Evolutionary conservation across 2,113 vertebrate genomes (phyloP).

Genomic region (Macquaria australasica): DNA sequence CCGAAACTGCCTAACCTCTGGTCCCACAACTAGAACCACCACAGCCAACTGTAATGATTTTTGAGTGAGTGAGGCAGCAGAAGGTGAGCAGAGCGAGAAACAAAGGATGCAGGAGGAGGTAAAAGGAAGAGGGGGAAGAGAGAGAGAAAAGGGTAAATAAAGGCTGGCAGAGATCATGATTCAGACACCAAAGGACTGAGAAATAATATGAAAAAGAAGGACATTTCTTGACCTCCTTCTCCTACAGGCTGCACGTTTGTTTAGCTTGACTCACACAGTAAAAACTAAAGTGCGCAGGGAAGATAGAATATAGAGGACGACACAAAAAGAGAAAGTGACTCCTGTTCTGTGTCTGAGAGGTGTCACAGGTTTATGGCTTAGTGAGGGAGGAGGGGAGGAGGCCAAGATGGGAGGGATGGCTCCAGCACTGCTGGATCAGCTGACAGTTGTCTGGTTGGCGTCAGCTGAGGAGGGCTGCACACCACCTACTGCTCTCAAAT

Average conservation of each 20-base stretch:
- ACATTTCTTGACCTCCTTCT: not conserved
- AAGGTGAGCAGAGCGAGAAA: not conserved
- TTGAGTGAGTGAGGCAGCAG: slow-evolving; percentile 9
- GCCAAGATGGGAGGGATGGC: slow-evolving; percentile 14
- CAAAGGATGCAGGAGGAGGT: not conserved
- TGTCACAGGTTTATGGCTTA: slow-evolving; percentile 61
- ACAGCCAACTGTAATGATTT: slow-evolving; percentile 59
- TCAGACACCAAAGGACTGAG: not conserved
- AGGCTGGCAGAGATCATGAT: not conserved
- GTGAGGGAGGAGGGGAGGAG: slow-evolving; percentile 18
- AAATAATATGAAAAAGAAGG: not conserved
- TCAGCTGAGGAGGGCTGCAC: slow-evolving; percentile 11
- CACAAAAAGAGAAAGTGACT: slow-evolving; percentile 41
- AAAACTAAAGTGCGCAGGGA: not conserved
- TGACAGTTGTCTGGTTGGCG: slow-evolving; percentile 45
- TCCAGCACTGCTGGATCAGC: slow-evolving; percentile 50
- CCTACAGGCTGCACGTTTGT: slow-evolving; percentile 5
- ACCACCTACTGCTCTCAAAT: slow-evolving; percentile 16
- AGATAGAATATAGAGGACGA: not conserved
- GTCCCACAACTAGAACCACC: slow-evolving; percentile 63
- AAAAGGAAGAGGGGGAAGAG: not conserved
- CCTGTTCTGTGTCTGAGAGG: slow-evolving; percentile 52
- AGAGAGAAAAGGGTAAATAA: not conserved
- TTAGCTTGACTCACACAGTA: not conserved
- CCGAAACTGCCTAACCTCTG: slow-evolving; percentile 72